These are phyloP conservation scores for Troglohyphantes excavatus DNA, from an alignment of 2,888 invertebrate species.

Conservation along the genomic window DNA sequence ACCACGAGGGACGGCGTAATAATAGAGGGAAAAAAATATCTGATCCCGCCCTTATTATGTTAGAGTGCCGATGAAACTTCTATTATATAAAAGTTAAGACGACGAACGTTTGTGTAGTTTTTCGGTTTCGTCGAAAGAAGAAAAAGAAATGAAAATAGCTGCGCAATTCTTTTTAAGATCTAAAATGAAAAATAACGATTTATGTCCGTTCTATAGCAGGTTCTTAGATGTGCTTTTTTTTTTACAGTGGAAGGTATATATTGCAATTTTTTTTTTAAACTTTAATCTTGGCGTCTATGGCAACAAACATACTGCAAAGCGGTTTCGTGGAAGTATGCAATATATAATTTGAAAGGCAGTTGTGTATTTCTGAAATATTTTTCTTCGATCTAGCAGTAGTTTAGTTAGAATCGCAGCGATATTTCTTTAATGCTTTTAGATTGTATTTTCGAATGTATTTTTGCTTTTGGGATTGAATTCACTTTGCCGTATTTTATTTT, in stretches of 20 bases:
- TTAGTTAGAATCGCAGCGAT: not conserved
- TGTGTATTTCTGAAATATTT: not conserved
- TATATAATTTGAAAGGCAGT: not conserved
- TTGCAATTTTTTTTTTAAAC: not conserved
- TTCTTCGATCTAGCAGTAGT: not conserved
- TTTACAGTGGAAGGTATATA: slow-evolving; percentile 47
- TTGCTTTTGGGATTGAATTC: no score
- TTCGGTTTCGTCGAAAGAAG: slow-evolving; percentile 6
- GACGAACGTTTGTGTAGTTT: slow-evolving; percentile 21
- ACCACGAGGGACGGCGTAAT: slow-evolving; percentile 24
- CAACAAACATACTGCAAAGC: not conserved
- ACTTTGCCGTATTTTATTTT: no score
- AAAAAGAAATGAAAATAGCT: slow-evolving; percentile 58
- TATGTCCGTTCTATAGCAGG: slow-evolving; percentile 24
- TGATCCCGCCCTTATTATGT: slow-evolving; percentile 68
- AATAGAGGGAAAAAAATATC: slow-evolving; percentile 40
- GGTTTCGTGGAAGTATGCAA: not conserved
- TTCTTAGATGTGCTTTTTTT: slow-evolving; percentile 46
- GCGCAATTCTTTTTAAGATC: slow-evolving; percentile 42
- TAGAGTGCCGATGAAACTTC: slow-evolving; percentile 46
- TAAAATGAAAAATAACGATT: slow-evolving; percentile 74
- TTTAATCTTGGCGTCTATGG: not conserved
- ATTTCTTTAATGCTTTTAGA: not conserved
- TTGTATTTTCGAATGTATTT: not conserved
- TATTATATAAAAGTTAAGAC: slow-evolving; percentile 65